Evolutionary conservation across 1,140 invertebrate species (phyloP), one percentile per base, ranked within the genome.

Genomic region (Hycleus cichorii): DNA sequence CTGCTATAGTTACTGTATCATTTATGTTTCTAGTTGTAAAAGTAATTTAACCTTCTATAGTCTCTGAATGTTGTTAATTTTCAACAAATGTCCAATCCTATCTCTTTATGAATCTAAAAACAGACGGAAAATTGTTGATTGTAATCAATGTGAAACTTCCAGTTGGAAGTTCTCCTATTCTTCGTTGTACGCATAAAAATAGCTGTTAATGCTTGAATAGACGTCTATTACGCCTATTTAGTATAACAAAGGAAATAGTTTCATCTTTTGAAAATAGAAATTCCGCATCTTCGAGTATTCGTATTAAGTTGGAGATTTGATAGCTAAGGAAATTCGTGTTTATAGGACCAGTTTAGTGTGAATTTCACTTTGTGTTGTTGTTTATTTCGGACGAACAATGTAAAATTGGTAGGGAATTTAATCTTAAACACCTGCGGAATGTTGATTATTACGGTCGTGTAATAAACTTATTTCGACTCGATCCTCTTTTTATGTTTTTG

Each of bases 11-110:
- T 53, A 45, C 11, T 53, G 51, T 53, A 53, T 53, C 51, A 53
- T 53, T 53, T 45, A 53, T 53, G 51, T 53, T 53, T 53, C 51
- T 45, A 53, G 42, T 53, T 53, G 51, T 53, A 53, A 53, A 53
- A 53, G 51, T 53, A 53, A 53, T 53, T 53, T 53, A 26, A 32
- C 42, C 25, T 45, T 9, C 51, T 42, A 7, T 32, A 32, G 43
- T 45, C 43, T 46, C 40, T 45, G 46, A 53, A 42, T 53, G 42
- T 42, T 44, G 51, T 53, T 53, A 53, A 53, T 45, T 53, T 42
- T 45, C 46, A 53, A 53, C 24, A 42, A 42, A 32, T 32, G 2
- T 32, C 32, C 32, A 32, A 32, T 32, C 4, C 7, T 32, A 32
- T 32, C 7, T 32, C 32, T 32, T 32, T 32, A 32, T 32, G 32